Evolutionary conservation across 2,888 invertebrate species (phyloP), one percentile per base, ranked within the genome.

Genomic region (Stenchaetothrips biformis): DNA sequence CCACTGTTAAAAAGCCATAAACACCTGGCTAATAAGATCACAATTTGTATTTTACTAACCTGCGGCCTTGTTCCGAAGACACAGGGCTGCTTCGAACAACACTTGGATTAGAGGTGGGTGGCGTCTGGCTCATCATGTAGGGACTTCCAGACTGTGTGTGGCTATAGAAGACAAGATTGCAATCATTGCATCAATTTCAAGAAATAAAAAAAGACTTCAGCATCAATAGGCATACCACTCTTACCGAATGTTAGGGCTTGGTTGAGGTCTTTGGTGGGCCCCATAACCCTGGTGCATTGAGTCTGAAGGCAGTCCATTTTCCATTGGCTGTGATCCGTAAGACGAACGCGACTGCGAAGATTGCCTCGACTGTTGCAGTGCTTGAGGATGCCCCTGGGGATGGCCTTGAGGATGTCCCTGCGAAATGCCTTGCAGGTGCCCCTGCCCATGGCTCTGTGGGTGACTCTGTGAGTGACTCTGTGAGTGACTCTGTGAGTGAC

Each of bases 11-110:
- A 18, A 67, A 74, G 67, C 67, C 67, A 74, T 21, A 25, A 25
- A 74, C 8, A 11, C 11, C 11, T 74, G 67, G 25, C 67, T 25
- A 74, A 67, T 9, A 9, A 21, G 9, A 25, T 7, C 25, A 74
- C 1, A 11, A 7, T 4, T 21, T 21, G 21, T 25, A 11, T 25
- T 25, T 25, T 25, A 21, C 21, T 59, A 18, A 74, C 67, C 67
- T 74, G 67, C 67, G 67, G 67, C 67, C 67, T 74, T 74, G 85
- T 81, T 86, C 86, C 48, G 86, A 86, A 13, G 86, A 86, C 37
- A 85, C 87, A 0, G 87, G 87, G 9, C 87, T 85, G 81, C 87
- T 87, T 81, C 87, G 84, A 11, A 87, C 86, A 2, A 87, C 86
- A 53, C 86, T 86, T 4, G 87, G 84, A 81, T 84, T 86, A 53